A percentile compares a stretch with the other conserved stretches of the same genome.
phyloP scores from a whole-genome alignment of 2,888 invertebrate genomes.

The Campoplex capitator region DNA sequence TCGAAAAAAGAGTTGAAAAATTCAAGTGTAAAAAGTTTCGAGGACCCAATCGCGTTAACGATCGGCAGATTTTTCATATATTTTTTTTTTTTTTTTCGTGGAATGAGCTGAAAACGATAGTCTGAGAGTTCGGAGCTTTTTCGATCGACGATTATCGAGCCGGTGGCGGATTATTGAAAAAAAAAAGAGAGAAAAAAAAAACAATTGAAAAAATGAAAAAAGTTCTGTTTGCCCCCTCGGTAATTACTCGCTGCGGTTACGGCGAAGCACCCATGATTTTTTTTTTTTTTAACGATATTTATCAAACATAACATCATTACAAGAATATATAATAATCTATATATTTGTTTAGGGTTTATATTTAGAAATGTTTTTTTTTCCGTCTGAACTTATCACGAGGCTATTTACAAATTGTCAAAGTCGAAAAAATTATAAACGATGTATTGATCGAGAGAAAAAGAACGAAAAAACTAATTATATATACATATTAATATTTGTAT shows the following conservation, averaged over 20 bases:
- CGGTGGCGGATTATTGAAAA: slow-evolving; percentile 35
- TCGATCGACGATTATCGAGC: slow-evolving; percentile 30
- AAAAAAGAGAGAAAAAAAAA: not conserved
- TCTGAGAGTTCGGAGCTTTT: slow-evolving; percentile 32
- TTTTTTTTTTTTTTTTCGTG: slow-evolving; percentile 40
- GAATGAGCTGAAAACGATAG: slow-evolving; percentile 62
- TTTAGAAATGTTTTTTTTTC: slow-evolving; percentile 35
- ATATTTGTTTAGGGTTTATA: slow-evolving; percentile 44
- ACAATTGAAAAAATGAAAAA: slow-evolving; percentile 13
- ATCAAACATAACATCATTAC: slow-evolving; percentile 67
- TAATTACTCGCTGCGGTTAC: slow-evolving; percentile 42
- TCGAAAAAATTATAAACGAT: slow-evolving; percentile 28
- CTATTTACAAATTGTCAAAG: slow-evolving; percentile 62
- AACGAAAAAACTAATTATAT: not conserved
- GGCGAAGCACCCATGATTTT: slow-evolving; percentile 63
- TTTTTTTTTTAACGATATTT: slow-evolving; percentile 55
- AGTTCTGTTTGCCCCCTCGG: slow-evolving; percentile 19
- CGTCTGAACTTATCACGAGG: slow-evolving; percentile 56
- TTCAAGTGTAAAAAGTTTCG: slow-evolving; percentile 63
- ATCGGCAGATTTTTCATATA: slow-evolving; percentile 32
- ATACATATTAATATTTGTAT: slow-evolving; percentile 3
- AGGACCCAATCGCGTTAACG: slow-evolving; percentile 44
- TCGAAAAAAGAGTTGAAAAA: slow-evolving; percentile 58
- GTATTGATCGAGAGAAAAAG: slow-evolving; percentile 33
- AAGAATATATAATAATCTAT: slow-evolving; percentile 57